Conservation (phyloP, 2,113 vertebrate genomes). For the Paramormyrops kingsleyae region DNA sequence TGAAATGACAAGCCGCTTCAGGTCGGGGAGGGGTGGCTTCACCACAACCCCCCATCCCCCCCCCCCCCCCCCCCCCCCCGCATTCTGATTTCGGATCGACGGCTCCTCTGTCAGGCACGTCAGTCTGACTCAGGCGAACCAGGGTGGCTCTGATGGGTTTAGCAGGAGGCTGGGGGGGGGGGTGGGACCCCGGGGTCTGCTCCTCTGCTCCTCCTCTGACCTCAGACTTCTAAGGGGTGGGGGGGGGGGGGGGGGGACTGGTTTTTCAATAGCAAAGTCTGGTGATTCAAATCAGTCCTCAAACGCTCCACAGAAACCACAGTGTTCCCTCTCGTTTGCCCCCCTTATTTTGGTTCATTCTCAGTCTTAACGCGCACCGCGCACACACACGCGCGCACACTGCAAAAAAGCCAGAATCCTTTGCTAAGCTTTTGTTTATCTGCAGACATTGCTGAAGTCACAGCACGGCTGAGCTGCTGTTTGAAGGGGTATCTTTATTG, state of each 20-base stretch:
- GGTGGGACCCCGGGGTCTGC: neutral
- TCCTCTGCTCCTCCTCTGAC: constrained; percentile 41
- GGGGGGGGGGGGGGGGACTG: constrained; percentile 13
- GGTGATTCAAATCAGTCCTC: constrained; percentile 24
- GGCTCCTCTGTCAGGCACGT: neutral
- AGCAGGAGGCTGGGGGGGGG: neutral
- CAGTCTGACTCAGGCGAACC: constrained; percentile 45
- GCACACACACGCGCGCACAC: no score
- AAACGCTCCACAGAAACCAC: constrained; percentile 13
- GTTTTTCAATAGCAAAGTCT: constrained; percentile 29
- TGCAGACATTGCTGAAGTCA: neutral
- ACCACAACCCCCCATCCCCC: neutral
- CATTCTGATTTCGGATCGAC: neutral
- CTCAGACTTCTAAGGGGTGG: constrained; percentile 25
- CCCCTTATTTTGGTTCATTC: neutral
- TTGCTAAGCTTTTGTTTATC: constrained; percentile 6
- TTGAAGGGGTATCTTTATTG: constrained; percentile 3
- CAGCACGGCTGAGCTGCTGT: constrained; percentile 7
- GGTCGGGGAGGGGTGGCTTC: neutral
- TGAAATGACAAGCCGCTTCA: constrained; percentile 48
- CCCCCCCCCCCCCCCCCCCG: neutral
- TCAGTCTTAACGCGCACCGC: neutral
- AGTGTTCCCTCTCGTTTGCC: neutral
- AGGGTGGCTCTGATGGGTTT: constrained; percentile 52
- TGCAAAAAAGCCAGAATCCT: neutral